Base-by-base conservation (phyloP, 2,113 vertebrate species). In the Fregata magnificens region DNA sequence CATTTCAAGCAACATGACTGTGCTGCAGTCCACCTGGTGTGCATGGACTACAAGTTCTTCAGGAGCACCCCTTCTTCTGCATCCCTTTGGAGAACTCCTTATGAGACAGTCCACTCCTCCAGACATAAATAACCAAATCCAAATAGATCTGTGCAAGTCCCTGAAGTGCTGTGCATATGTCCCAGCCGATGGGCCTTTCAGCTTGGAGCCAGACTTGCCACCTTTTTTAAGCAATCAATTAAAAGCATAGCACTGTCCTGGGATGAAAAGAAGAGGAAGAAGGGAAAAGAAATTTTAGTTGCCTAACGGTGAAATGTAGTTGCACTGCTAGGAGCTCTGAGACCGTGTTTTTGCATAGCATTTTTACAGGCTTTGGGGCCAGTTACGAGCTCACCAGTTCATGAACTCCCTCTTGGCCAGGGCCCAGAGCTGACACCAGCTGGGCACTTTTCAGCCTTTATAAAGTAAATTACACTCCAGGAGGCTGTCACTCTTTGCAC, bases 391-490 rank as follows among this genome's bases (percentile, higher is more conserved):
- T 90, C 55, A 44, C 63, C 28, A 4, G 70, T 95, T 95, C 93
- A 67, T 65, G 88, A 95, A 85, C 84, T 95, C 80, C 52, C 28
- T 73, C 53, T 92, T 82, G 90, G 72, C 90, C 81, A 18, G 31
- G 45, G 52, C 74, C 86, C 81, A 88, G 71, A 95, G 81, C 76
- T 94, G 85, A 88, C 70, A 93, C 87, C 85, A 96, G 79, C 91
- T 95, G 94, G 92, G 81, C 93, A 92, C 59, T 89, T 95, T 86
- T 96, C 38, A 59, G 55, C 72, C 91, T 91, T 94, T 95, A 81
- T 67, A 90, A 92, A 97, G 80, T 83, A 95, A 95, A 92, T 89
- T 83, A n/a, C 88, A 82, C 61, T 45, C 79, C 88, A 83, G 38
- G 70, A 89, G 74, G n/a, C 77, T 83, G 53, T 80, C 82, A 56